Base-by-base conservation (phyloP, 2,113 vertebrate species). In the Oryzias celebensis region DNA sequence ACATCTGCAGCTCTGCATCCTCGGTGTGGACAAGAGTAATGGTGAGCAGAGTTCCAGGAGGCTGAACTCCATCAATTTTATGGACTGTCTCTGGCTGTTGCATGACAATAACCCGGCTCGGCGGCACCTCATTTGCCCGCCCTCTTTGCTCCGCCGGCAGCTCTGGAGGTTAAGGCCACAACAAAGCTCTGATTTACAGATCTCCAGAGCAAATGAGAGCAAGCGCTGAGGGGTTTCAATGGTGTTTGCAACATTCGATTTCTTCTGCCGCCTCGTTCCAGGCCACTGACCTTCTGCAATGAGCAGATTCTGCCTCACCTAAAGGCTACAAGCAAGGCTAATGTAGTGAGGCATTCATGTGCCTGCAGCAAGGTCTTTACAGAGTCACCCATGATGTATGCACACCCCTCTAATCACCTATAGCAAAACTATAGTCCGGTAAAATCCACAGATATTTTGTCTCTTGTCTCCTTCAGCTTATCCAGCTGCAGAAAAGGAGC, bases 401-500 rank as follows among this genome's bases (percentile, higher is more conserved):
- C 49, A 58, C 36, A 8, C 8, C 52, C 59, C 52, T 45, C 1
- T 64, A 48, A 51, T 62, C 69, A 65, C 55, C 45, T 28, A 51
- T 18, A 48, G 68, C 65, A 65, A 68, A 80, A 58, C 69, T 74
- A 90, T 83, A 78, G 77, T 77, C 14, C 66, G 82, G 75, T 77
- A 87, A 75, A 87, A 86, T 85, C 65, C 57, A 75, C 13, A 49
- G 63, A 77, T 81, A 71, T 79, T 82, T 65, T 44, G 2, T 14
- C 70, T 73, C 52, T 70, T 57, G 65, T 26, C 47, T 52, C 53
- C 66, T 79, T 57, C 60, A 77, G 80, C 86, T 91, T 91, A 93
- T 93, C 90, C 63, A 80, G 75, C 60, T 75, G 85, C 90, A 93
- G 90, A 82, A 51, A 86, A 85, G 71, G 71, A 87, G 75, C 43